These are phyloP conservation scores for Ganaspis sp. DNA, from an alignment of 1,140 invertebrate genomes.

Conservation along the genomic window DNA sequence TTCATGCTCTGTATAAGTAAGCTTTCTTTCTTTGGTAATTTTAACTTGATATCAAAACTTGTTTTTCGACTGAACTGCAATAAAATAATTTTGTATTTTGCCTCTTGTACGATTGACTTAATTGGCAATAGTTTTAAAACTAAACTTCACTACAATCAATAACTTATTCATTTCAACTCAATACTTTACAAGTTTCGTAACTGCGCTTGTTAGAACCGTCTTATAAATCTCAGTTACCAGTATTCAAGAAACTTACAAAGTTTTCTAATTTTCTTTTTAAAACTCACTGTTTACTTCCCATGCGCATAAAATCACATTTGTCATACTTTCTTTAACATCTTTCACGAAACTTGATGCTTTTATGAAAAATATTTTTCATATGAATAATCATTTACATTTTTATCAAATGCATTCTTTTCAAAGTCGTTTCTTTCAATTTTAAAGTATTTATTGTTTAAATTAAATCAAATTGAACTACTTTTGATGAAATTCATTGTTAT, in stretches of 20 bases:
- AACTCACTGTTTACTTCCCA: neutral
- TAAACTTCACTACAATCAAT: neutral
- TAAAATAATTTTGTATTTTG: neutral
- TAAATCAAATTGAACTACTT: too few species aligned
- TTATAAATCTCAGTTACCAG: slow-evolving; percentile 25
- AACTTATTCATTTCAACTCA: slow-evolving; percentile 12
- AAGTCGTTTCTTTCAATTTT: too few species aligned
- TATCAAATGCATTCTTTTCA: neutral
- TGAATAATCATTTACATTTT: neutral
- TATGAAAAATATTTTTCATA: neutral
- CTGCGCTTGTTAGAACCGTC: neutral
- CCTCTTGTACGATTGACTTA: neutral
- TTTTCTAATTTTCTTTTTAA: slow-evolving; percentile 17
- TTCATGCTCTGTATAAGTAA: neutral
- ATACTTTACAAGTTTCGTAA: slow-evolving; percentile 7
- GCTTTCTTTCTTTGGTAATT: neutral
- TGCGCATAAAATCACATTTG: neutral
- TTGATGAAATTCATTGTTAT: too few species aligned
- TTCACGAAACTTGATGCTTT: neutral
- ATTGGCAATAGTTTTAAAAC: slow-evolving; percentile 4
- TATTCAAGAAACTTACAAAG: slow-evolving; percentile 6
- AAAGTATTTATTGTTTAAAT: too few species aligned
- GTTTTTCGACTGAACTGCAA: too few species aligned
- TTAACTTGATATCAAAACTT: too few species aligned
- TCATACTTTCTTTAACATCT: slow-evolving; percentile 5